These are phyloP conservation scores for Cantharis lateralis DNA, from an alignment of 2,888 invertebrate genomes.

Conservation along the genomic window DNA sequence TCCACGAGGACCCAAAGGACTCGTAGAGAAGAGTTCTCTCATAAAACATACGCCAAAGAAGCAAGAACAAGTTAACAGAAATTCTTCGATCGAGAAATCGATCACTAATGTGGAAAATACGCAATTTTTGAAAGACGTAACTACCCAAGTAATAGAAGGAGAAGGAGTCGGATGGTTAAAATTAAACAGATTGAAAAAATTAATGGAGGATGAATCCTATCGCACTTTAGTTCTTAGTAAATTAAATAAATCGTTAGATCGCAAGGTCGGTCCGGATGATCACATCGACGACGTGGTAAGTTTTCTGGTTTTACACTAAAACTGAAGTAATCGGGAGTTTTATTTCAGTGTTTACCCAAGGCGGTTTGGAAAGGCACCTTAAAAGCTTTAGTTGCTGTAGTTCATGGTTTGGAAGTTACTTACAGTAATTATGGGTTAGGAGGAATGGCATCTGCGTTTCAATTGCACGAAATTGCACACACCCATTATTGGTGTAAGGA, in stretches of 20 bases:
- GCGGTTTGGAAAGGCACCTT: slow-evolving; percentile 96
- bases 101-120: slow-evolving; percentile 89
- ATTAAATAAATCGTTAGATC: slow-evolving; percentile 90
- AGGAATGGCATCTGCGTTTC: slow-evolving; percentile 97
- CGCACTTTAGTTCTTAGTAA: slow-evolving; percentile 94
- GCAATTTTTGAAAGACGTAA: slow-evolving; percentile 87
- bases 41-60: slow-evolving; percentile 78
- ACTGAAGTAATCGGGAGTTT: background rate
- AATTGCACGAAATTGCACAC: slow-evolving; percentile 96
- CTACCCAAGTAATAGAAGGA: slow-evolving; percentile 82
- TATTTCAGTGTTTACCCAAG: slow-evolving; percentile 79
- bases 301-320: slow-evolving; percentile 32
- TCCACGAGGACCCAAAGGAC: slow-evolving; percentile 77
- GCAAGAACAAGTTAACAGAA: slow-evolving; percentile 70
- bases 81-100: slow-evolving; percentile 71
- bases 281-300: slow-evolving; percentile 97
- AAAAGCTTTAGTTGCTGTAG: slow-evolving; percentile 86
- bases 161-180: slow-evolving; percentile 98
- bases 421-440: slow-evolving; percentile 93
- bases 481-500: slow-evolving; percentile 98
- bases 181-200: slow-evolving; percentile 85
- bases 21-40: slow-evolving; percentile 87
- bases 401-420: slow-evolving; percentile 89
- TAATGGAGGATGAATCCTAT: slow-evolving; percentile 99
- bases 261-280: slow-evolving; percentile 92